Evolutionary conservation across 2,888 invertebrate species (phyloP).

Genomic region (Agrotis exclamationis): DNA sequence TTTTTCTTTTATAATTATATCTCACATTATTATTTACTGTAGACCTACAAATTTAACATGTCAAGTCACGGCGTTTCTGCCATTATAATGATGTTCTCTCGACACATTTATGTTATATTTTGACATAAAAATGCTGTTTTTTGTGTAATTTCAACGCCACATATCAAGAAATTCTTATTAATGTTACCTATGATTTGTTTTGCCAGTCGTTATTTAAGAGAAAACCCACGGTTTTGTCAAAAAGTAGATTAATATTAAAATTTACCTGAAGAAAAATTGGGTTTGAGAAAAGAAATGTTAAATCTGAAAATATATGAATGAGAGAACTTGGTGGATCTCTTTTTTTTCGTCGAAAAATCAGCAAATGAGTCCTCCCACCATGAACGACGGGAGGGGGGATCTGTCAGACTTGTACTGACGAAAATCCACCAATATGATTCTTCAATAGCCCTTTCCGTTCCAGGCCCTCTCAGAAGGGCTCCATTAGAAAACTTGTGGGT

Average conservation of each 20-base stretch:
- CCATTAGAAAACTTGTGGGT: too few species aligned
- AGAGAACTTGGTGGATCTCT: not conserved
- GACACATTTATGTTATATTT: conserved; percentile 63
- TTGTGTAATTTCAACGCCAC: conserved; percentile 33
- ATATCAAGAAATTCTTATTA: conserved; percentile 25
- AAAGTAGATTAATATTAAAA: not conserved
- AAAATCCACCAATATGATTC: too few species aligned
- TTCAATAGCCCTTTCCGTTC: too few species aligned
- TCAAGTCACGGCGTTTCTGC: conserved; percentile 45
- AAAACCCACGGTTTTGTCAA: conserved; percentile 12
- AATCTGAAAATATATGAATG: not conserved
- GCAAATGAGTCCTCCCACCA: too few species aligned
- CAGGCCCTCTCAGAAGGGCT: too few species aligned
- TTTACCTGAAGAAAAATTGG: not conserved
- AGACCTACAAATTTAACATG: conserved; percentile 39
- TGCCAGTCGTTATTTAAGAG: conserved; percentile 25
- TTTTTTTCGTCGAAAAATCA: too few species aligned
- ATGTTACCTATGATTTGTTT: conserved; percentile 48
- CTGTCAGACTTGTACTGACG: not conserved
- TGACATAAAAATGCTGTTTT: conserved; percentile 54
- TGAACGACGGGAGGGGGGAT: too few species aligned
- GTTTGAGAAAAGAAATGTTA: conserved; percentile 8
- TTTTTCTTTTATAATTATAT: conserved; percentile 3
- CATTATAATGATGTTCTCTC: conserved; percentile 53
- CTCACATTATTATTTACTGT: conserved; percentile 50